Evolutionary conservation across 2,113 vertebrate genomes (phyloP).

Genomic region (Eubucco bourcierii): DNA sequence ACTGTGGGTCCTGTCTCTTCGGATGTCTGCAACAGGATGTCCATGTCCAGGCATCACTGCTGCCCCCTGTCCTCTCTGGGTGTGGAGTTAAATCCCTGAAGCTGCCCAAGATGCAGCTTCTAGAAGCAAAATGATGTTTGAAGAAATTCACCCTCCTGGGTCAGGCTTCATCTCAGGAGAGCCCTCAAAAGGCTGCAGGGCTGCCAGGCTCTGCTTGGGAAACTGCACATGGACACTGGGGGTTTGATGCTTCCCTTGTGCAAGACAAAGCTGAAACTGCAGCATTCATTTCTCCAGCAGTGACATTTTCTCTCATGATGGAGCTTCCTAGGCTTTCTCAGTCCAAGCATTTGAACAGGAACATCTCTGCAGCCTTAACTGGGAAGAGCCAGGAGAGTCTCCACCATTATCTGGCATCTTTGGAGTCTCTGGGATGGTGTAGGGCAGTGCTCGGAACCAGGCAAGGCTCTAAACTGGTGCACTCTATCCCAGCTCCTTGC

Average conservation of each 20-base stretch:
- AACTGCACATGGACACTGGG: neutral
- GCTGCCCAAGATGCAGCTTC: neutral
- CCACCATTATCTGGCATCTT: neutral
- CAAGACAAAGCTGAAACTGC: neutral
- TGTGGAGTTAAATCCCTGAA: neutral
- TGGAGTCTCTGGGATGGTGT: neutral
- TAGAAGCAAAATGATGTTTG: neutral
- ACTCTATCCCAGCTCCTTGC: rapidly evolving
- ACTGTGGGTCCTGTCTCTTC: neutral
- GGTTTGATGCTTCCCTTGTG: no score
- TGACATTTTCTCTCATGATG: no score
- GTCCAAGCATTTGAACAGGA: no score
- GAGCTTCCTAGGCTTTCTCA: neutral
- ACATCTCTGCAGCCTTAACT: neutral
- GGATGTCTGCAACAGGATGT: neutral
- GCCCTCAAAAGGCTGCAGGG: neutral
- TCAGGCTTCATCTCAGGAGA: neutral
- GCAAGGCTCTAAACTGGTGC: neutral
- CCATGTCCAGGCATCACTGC: neutral
- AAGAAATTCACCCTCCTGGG: rapidly evolving
- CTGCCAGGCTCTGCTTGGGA: neutral
- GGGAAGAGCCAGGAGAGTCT: neutral
- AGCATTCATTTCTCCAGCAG: neutral
- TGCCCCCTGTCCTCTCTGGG: neutral
- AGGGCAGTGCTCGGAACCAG: neutral